Evolutionary conservation across 2,113 vertebrate genomes (phyloP).

Genomic region (Trichomycterus rosablanca): DNA sequence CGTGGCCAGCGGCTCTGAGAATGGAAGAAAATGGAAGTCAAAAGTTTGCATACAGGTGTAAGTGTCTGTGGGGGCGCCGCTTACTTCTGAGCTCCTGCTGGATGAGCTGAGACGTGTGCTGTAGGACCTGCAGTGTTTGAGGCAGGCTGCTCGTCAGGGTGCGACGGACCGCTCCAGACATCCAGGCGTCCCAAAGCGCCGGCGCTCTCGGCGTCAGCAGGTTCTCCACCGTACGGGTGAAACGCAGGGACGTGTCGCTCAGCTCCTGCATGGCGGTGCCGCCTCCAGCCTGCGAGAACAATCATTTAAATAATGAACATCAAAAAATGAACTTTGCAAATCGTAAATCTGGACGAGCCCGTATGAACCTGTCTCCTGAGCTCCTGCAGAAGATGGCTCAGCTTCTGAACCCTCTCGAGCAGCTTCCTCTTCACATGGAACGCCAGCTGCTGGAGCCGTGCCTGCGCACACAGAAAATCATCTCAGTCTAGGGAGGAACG

Average conservation of each 20-base stretch:
- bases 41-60: too few species aligned
- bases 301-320: background rate
- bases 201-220: slow-evolving; percentile 47
- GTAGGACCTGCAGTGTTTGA: slow-evolving; percentile 58
- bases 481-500: background rate
- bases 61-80: slow-evolving; percentile 29
- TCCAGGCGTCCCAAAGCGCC: slow-evolving; percentile 56
- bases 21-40: background rate
- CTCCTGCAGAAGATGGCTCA: slow-evolving; percentile 58
- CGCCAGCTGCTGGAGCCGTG: slow-evolving; percentile 57
- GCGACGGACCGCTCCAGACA: slow-evolving; percentile 49
- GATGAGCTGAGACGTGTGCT: slow-evolving; percentile 63
- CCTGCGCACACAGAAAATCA: slow-evolving; percentile 51
- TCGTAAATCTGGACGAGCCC: background rate
- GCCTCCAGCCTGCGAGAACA: slow-evolving; percentile 57
- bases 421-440: slow-evolving; percentile 60
- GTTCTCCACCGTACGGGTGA: slow-evolving; percentile 50
- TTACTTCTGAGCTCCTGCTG: slow-evolving; percentile 76
- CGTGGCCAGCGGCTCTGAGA: slow-evolving; percentile 72
- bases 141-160: slow-evolving; percentile 57
- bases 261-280: slow-evolving; percentile 59
- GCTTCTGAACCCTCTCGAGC: slow-evolving; percentile 58
- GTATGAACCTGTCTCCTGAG: slow-evolving; percentile 61
- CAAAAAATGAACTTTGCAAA: too few species aligned
- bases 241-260: slow-evolving; percentile 43